Evolutionary conservation across 2,888 invertebrate genomes (phyloP), one percentile per base, ranked within the genome.

Genomic region (Erebia epiphron): DNA sequence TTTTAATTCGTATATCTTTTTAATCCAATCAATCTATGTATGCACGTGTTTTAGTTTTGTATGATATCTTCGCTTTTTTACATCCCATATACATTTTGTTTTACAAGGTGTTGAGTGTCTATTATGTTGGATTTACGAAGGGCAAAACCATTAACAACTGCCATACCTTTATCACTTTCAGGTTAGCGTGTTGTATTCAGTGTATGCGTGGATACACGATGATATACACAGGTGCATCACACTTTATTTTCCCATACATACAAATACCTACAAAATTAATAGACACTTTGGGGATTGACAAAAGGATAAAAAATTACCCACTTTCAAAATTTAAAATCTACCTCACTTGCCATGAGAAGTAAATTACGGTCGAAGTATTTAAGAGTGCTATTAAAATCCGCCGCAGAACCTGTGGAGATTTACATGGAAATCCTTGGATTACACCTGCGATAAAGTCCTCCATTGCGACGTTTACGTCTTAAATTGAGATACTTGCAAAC

Each of bases 371-470:
- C 77, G 73, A 72, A 83, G 83, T 83, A 87, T 89, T 82, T 88
- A 87, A 35, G 78, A 82, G 84, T 82, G 82, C 86, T 84, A 88
- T 88, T 88, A 88, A 86, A 87, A 86, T 84, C 86, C 80, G 79
- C 80, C 78, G 81, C 83, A 80, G 83, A 79, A 82, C 82, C 82
- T 83, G 79, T 79, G 74, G 80, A 83, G 86, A 86, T 87, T 88
- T 84, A 84, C 82, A 85, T 83, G 79, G 78, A 81, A 81, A 83
- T 83, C 82, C 81, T 75, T 76, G 81, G 83, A 83, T 86, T 86
- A 84, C 80, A 81, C 80, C 80, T 79, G 80, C 80, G 78, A 79
- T 82, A 80, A 82, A 82, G 75, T 80, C 80, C 78, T 79, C 73
- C 74, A 79, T 77, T 79, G 75, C 80, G 80, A 79, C 80, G 80